Evolutionary conservation across 2,797 vertebrate species (phyloP).

Genomic region (Emydoidea blandingii): DNA sequence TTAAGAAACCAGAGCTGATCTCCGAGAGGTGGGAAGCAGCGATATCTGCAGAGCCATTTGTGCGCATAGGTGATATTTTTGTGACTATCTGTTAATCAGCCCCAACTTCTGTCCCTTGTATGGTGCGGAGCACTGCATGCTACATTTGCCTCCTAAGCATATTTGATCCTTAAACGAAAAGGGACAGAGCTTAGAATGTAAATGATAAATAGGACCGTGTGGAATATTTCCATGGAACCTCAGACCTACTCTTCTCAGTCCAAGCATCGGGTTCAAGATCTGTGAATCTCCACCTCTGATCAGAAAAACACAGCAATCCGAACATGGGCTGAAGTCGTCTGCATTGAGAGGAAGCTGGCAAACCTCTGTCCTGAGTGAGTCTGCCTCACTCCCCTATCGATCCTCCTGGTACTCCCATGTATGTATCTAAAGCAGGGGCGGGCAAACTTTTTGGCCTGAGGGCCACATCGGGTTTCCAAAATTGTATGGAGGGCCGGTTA

Average conservation of each 20-base stretch:
- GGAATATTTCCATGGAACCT: not conserved
- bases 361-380: not conserved
- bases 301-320: not conserved
- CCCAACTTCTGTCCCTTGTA: not conserved
- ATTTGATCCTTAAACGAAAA: not conserved
- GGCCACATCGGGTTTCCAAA: too few species aligned
- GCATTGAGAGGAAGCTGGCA: not conserved
- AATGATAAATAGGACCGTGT: not conserved
- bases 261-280: not conserved
- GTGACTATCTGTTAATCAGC: not conserved
- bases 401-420: not conserved
- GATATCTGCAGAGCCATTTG: not conserved
- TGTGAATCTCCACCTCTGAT: not conserved
- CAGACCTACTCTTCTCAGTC: not conserved
- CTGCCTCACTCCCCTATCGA: not conserved
- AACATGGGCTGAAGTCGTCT: not conserved
- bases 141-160: rapidly evolving
- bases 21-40: not conserved
- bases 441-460: too few species aligned
- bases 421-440: rapidly evolving
- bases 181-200: too few species aligned
- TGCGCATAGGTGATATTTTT: not conserved
- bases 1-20: not conserved
- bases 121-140: not conserved
- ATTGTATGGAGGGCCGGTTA: too few species aligned